Evolutionary conservation across 2,113 vertebrate genomes (phyloP).

Genomic region (Nycticryphes semicollaris): DNA sequence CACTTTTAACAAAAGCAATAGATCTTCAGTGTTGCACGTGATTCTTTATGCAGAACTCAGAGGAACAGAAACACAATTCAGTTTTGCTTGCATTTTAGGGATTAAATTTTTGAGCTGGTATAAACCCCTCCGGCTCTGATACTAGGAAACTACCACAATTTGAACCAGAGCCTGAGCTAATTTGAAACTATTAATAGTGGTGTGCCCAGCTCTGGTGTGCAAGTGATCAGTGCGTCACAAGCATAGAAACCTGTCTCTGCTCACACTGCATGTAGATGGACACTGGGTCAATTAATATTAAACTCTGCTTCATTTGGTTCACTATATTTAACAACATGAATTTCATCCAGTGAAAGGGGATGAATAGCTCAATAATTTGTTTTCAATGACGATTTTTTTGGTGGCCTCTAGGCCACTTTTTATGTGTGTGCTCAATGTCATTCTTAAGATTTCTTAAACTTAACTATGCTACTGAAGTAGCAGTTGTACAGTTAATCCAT

Average conservation of each 20-base stretch:
- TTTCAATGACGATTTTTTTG: not conserved
- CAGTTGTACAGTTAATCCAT: not conserved
- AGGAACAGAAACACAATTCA: not conserved
- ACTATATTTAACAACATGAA: not conserved
- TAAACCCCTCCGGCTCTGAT: not conserved
- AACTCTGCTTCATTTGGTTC: not conserved
- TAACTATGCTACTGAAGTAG: not conserved
- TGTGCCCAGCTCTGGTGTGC: not conserved
- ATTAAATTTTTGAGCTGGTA: not conserved
- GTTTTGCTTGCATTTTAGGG: not conserved
- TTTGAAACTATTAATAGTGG: not conserved
- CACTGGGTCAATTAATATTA: not conserved
- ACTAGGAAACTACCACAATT: not conserved
- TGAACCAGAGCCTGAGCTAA: not conserved
- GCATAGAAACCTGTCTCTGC: not conserved
- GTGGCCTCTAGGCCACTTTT: not conserved
- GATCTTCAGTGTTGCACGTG: accelerated
- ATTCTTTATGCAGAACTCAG: not conserved
- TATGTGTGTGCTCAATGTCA: no score
- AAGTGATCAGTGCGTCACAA: not conserved
- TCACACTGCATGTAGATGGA: not conserved
- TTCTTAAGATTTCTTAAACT: not conserved
- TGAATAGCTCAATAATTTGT: not conserved
- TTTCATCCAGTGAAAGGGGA: not conserved
- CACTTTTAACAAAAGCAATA: not conserved